Conservation (phyloP, 2,113 vertebrate genomes). For the Crotalus horridus region DNA sequence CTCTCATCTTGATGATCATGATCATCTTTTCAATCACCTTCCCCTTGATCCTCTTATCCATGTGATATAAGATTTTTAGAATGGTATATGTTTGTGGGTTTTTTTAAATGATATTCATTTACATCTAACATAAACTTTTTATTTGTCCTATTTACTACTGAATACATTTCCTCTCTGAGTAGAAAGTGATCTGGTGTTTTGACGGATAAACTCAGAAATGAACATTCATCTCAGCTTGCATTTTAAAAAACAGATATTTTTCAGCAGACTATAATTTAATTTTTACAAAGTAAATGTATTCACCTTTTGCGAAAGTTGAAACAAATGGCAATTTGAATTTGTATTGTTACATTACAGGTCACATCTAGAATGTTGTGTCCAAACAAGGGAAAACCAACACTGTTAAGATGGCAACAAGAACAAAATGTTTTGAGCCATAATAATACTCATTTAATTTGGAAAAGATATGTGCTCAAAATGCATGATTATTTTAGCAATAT, state of each 20-base stretch:
- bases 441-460: background rate
- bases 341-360: background rate
- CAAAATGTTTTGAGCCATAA: background rate
- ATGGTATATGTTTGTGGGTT: background rate
- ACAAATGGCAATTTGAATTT: background rate
- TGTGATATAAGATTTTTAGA: background rate
- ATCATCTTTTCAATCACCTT: slow-evolving; percentile 5
- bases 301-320: background rate
- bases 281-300: background rate
- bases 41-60: background rate
- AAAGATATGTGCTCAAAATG: background rate
- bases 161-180: background rate
- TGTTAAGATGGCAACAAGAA: background rate
- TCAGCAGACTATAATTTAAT: background rate
- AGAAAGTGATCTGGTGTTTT: background rate
- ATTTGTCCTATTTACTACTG: background rate
- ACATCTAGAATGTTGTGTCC: background rate
- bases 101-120: background rate
- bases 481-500: background rate
- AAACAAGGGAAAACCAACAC: background rate
- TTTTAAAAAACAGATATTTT: background rate
- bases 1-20: background rate
- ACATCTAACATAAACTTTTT: background rate
- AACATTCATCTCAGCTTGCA: background rate
- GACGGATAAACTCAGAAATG: background rate